Evolutionary conservation across 2,113 vertebrate genomes (phyloP).

Genomic region (Hippocampus mohnikei): DNA sequence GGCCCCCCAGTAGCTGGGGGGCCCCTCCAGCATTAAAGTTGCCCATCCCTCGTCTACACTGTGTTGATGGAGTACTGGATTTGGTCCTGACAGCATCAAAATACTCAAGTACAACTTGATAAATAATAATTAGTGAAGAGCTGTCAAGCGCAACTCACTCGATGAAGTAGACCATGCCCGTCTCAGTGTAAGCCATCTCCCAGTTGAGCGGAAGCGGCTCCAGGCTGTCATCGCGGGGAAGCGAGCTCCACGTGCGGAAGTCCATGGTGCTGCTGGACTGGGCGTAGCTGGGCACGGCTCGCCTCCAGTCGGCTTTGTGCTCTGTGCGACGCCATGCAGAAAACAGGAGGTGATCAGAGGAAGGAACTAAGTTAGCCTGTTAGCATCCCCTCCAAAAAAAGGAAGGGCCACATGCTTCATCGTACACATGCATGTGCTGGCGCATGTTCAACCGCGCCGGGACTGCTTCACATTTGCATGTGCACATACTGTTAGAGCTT

Average conservation of each 20-base stretch:
- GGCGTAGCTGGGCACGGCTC: slow-evolving; percentile 90
- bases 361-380: slow-evolving; percentile 7
- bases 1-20: too few relatives aligned
- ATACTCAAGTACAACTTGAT: neutral
- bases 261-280: slow-evolving; percentile 88
- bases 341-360: slow-evolving; percentile 10
- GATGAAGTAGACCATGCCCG: slow-evolving; percentile 98
- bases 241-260: slow-evolving; percentile 84
- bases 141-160: slow-evolving; percentile 79
- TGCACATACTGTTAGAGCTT: slow-evolving; percentile 17
- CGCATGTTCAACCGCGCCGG: slow-evolving; percentile 21
- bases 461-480: slow-evolving; percentile 50
- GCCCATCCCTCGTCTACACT: too few relatives aligned
- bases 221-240: slow-evolving; percentile 85
- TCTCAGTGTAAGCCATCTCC: slow-evolving; percentile 98
- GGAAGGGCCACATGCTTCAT: slow-evolving; percentile 11
- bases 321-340: slow-evolving; percentile 63
- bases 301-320: slow-evolving; percentile 86
- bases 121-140: neutral
- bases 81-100: too few relatives aligned
- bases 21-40: too few relatives aligned
- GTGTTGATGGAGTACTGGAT: too few relatives aligned
- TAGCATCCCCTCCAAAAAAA: slow-evolving; percentile 23
- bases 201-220: slow-evolving; percentile 91
- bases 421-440: slow-evolving; percentile 37